Evolutionary conservation across 2,113 vertebrate genomes (phyloP), one percentile per base, ranked within the genome.

Genomic region (Lycocorax pyrrhopterus): DNA sequence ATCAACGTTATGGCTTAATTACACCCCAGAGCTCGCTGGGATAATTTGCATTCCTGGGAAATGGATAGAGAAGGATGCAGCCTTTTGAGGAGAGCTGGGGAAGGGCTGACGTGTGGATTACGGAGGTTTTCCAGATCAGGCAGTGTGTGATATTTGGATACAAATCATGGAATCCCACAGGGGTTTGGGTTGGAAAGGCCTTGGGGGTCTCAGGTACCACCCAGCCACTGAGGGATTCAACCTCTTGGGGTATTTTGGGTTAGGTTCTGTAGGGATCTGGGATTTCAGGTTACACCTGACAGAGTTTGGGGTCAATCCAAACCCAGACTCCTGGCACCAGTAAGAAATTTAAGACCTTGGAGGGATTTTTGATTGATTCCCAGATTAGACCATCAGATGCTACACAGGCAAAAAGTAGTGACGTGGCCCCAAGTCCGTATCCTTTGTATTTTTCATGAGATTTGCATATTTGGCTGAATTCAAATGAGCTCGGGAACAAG

Each of bases 211-310:
- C 1, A 3, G 49, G 41, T 26, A 12, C 19, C 12, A 25, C 59
- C 18, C 16, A 39, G 1, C n/a, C 39, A 49, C n/a, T 14, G 69
- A n/a, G 44, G 23, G n/a, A 43, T 44, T 82, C 52, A 66, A 44
- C 37, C 51, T 56, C 52, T 44, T 37, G 58, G 18, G 29, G 22
- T 37, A 23, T 35, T 51, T 78, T 56, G 41, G 33, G 11, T 67
- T 51, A 66, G 43, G 29, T 52, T 18, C 20, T 55, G 25, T 7
- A 32, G 66, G 12, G 43, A 49, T 92, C 84, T 78, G 17, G 14
- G 47, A 56, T 87, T 84, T 79, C 49, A 91, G 39, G 72, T 89
- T 52, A 25, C 16, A 84, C 33, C 15, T 92, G 93, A 23, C 76
- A 68, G 72, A 46, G 37, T 43, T 74, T 75, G 72, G 30, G 72